Percentiles rank a stretch among this genome's conserved stretches.
Evolutionary conservation across 2,888 invertebrate species (phyloP).

Genomic region (Archips crataeganus): DNA sequence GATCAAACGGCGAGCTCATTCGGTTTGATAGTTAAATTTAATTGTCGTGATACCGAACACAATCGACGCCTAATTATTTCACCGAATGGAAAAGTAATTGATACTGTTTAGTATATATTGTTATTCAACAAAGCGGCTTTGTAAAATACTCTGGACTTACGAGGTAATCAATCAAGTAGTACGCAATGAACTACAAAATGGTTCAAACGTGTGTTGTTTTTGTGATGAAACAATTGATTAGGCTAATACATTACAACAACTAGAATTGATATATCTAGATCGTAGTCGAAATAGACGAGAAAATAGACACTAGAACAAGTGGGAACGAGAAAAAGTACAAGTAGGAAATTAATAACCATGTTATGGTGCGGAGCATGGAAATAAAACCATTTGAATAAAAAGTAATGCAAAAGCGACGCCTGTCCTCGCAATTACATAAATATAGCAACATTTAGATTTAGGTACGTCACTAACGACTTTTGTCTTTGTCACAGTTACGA

Average conservation of each 20-base stretch:
- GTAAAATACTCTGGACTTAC: constrained; percentile 11
- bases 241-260: constrained; percentile 7
- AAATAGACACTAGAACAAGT: neutral
- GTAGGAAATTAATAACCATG: neutral
- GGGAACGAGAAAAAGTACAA: neutral
- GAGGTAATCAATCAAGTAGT: constrained; percentile 32
- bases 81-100: constrained; percentile 10
- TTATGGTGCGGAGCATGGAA: neutral
- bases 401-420: neutral
- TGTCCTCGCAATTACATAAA: neutral
- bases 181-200: constrained; percentile 12
- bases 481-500: neutral
- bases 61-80: constrained; percentile 20
- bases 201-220: constrained; percentile 7
- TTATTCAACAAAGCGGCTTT: constrained; percentile 17
- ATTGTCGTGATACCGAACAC: neutral
- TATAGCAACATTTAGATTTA: neutral
- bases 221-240: constrained; percentile 23
- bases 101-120: constrained; percentile 14
- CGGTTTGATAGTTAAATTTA: neutral
- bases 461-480: too few relatives aligned
- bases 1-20: neutral
- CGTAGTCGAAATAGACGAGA: neutral
- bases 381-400: neutral
- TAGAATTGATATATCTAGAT: constrained; percentile 13